These are phyloP conservation scores for Apis cerana DNA, from an alignment of 1,140 invertebrate species.

Conservation along the genomic window DNA sequence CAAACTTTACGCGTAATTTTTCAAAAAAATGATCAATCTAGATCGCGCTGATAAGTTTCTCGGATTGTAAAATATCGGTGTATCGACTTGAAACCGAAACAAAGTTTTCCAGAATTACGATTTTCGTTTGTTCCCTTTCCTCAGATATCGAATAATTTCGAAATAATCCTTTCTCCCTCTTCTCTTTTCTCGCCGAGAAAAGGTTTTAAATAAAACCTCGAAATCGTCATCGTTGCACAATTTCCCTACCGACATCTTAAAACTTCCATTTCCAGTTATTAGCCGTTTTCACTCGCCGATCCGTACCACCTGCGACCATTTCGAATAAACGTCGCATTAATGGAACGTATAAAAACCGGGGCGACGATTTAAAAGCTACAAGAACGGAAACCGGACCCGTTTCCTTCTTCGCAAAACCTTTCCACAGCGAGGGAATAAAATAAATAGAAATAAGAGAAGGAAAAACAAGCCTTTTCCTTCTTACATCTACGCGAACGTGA, in stretches of 20 bases:
- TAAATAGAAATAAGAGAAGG: not conserved
- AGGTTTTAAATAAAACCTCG: no score
- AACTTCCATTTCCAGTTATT: not conserved
- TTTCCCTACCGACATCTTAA: not conserved
- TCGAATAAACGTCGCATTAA: not conserved
- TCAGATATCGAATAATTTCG: not conserved
- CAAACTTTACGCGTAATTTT: no score
- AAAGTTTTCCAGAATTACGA: not conserved
- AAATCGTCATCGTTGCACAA: not conserved
- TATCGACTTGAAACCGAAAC: not conserved
- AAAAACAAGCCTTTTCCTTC: not conserved
- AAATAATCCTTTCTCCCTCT: not conserved
- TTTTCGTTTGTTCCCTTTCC: no score
- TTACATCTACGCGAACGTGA: no score
- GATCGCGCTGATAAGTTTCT: no score
- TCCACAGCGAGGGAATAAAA: not conserved
- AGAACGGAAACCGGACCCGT: not conserved
- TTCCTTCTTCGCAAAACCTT: not conserved
- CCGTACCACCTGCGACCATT: not conserved
- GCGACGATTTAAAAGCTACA: not conserved
- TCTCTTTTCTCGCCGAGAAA: no score
- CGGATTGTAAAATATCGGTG: no score
- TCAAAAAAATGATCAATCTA: no score
- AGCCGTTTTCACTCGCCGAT: not conserved
- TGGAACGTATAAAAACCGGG: not conserved